Conservation (phyloP, 2,888 invertebrate species). For the Andrena bucephala region DNA sequence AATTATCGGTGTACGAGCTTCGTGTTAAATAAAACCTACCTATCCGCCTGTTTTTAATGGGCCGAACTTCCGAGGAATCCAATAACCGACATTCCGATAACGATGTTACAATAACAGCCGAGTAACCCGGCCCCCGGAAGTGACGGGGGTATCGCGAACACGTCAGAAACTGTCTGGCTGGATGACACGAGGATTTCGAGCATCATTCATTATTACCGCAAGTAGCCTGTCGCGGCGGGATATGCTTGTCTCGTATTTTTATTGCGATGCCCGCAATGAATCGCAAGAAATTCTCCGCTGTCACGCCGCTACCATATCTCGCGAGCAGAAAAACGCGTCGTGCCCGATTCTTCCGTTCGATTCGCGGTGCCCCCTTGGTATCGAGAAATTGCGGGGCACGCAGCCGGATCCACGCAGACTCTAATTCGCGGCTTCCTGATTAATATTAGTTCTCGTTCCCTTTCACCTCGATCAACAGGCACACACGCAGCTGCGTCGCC, state of each 20-base stretch:
- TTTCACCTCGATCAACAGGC: neutral
- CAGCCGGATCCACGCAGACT: neutral
- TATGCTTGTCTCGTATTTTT: constrained; percentile 25
- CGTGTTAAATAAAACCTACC: neutral
- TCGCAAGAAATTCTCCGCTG: constrained; percentile 48
- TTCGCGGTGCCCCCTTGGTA: neutral
- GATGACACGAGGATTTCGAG: constrained; percentile 50
- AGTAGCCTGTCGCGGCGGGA: constrained; percentile 44
- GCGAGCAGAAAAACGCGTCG: constrained; percentile 12
- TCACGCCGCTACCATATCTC: constrained; percentile 47
- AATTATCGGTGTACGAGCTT: neutral
- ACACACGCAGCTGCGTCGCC: neutral
- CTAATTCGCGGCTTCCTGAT: neutral
- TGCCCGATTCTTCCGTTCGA: constrained; percentile 10
- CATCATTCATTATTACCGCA: constrained; percentile 56
- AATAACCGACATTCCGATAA: constrained; percentile 14
- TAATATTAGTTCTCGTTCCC: neutral
- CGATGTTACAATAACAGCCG: constrained; percentile 28
- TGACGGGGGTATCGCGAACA: constrained; percentile 42
- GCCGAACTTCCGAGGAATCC: constrained; percentile 5
- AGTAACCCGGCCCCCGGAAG: constrained; percentile 38
- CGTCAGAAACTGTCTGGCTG: constrained; percentile 45
- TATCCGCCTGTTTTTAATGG: constrained; percentile 6
- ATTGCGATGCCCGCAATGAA: constrained; percentile 39
- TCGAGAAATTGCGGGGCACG: neutral